Evolutionary conservation across 2,113 vertebrate genomes (phyloP).

Genomic region (Falco punctatus): DNA sequence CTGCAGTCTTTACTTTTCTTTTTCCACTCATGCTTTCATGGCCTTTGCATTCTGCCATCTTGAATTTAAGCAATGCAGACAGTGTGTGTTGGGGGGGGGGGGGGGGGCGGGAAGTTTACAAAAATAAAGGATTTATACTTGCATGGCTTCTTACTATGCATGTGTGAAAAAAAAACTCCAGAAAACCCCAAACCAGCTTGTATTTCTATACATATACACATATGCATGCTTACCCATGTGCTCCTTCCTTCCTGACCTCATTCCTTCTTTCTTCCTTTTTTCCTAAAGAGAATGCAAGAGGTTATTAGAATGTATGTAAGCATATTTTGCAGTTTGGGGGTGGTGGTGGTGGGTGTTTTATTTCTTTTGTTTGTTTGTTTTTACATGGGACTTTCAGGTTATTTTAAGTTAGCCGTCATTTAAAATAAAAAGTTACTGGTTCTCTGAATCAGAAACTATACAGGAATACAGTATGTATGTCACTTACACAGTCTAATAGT

Average conservation of each 20-base stretch:
- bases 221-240: neutral
- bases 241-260: neutral
- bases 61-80: neutral
- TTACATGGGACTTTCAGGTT: neutral
- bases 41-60: neutral
- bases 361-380: neutral
- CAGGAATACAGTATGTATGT: neutral
- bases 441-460: neutral
- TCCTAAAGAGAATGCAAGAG: neutral
- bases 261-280: neutral
- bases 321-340: neutral
- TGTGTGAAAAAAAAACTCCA: neutral
- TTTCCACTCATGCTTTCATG: neutral
- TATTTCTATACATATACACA: neutral
- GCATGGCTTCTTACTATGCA: neutral
- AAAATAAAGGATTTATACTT: neutral
- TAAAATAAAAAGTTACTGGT: neutral
- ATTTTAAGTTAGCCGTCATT: neutral
- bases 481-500: neutral
- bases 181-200: neutral
- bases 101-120: neutral
- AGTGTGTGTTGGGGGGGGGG: neutral
- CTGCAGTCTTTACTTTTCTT: accelerated
- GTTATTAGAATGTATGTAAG: neutral
- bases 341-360: neutral